Conservation (phyloP, 2,888 invertebrate genomes). For the Anarsia innoxiella region DNA sequence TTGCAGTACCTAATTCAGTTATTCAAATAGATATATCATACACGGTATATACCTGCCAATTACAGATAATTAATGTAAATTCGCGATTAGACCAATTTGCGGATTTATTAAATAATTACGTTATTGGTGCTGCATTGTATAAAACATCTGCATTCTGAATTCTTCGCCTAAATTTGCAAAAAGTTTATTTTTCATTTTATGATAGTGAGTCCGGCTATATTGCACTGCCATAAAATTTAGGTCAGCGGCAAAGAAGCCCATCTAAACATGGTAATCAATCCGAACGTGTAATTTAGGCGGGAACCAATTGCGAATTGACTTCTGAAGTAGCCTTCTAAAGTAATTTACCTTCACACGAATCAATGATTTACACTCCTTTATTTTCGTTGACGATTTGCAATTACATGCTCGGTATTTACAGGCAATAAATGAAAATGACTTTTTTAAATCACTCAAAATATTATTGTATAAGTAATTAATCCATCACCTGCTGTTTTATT, state of each 20-base stretch:
- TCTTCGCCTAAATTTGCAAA: too few species aligned
- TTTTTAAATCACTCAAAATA: conserved; percentile 4
- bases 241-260: conserved; percentile 5
- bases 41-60: too few species aligned
- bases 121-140: too few species aligned
- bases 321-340: conserved; percentile 33
- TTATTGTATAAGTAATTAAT: not conserved
- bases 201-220: not conserved
- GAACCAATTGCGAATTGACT: conserved; percentile 28
- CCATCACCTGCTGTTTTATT: conserved; percentile 1
- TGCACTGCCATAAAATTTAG: not conserved
- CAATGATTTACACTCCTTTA: conserved; percentile 23
- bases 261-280: conserved; percentile 18
- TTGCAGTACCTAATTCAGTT: too few species aligned
- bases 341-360: conserved; percentile 19
- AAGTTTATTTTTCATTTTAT: not conserved
- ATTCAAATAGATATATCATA: too few species aligned
- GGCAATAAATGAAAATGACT: not conserved
- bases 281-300: conserved; percentile 25
- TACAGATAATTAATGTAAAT: too few species aligned
- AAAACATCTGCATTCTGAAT: too few species aligned
- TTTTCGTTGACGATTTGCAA: conserved; percentile 37
- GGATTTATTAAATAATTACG: too few species aligned
- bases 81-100: too few species aligned
- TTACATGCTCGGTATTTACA: conserved; percentile 31